A percentile compares a stretch with the other conserved stretches of the same genome.
These are phyloP conservation scores for Hypsibius dujardini DNA, from an alignment of 1,140 invertebrate species.

Conservation along the genomic window DNA sequence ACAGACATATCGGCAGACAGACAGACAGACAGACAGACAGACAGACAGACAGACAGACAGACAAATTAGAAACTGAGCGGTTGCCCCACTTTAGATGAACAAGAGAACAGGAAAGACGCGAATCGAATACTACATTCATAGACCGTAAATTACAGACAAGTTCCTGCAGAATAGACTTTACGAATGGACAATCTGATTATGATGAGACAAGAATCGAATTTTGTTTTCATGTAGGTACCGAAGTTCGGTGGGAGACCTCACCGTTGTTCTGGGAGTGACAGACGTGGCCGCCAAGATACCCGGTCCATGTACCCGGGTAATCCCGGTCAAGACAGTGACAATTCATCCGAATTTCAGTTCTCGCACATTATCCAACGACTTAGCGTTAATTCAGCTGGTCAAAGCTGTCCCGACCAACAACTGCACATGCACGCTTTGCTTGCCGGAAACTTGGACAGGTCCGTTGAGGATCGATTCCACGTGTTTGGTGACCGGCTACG, in stretches of 20 bases:
- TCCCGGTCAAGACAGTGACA: background rate
- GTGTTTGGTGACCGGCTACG: conserved; percentile 5
- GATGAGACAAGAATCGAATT: no score
- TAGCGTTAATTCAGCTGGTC: background rate
- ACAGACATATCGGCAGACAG: no score
- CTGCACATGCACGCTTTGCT: conserved; percentile 14
- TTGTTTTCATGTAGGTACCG: no score
- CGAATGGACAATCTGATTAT: no score
- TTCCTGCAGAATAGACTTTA: no score
- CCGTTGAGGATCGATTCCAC: conserved; percentile 6
- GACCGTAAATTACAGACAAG: no score
- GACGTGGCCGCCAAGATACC: background rate
- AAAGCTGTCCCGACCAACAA: background rate
- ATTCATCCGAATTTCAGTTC: background rate
- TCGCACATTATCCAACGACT: conserved; percentile 4
- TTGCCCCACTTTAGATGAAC: no score
- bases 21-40: no score
- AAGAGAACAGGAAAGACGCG: no score
- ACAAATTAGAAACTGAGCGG: no score
- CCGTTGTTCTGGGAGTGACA: background rate
- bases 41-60: no score
- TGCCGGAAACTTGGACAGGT: background rate
- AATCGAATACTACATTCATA: no score
- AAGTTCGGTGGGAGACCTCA: background rate
- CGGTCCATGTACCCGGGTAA: background rate